phyloP scores from a whole-genome alignment of 1,140 invertebrate genomes.

The Ditylenchus dipsaci region DNA sequence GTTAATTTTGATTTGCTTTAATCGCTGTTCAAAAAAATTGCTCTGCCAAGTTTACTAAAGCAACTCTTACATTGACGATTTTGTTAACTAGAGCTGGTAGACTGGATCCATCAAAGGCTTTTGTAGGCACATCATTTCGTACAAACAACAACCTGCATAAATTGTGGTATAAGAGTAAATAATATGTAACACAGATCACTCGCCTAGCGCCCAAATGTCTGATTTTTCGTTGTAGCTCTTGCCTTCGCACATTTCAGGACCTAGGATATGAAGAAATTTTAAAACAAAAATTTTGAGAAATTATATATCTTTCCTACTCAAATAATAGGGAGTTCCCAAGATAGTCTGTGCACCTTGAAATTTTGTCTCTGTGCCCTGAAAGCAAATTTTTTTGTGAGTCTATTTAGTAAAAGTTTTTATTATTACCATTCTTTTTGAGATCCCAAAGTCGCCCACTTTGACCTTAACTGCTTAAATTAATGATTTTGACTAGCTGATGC shows the following conservation, averaged over 20 bases:
- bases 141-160: constrained; percentile 70
- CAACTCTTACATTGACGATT: constrained; percentile 63
- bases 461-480: constrained; percentile 65
- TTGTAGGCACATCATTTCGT: constrained; percentile 74
- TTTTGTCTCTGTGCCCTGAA: constrained; percentile 65
- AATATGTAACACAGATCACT: not conserved
- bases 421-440: constrained; percentile 64
- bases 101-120: constrained; percentile 74
- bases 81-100: constrained; percentile 73
- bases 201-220: constrained; percentile 71
- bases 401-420: not conserved
- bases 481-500: constrained; percentile 61
- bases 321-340: constrained; percentile 75
- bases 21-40: constrained; percentile 62
- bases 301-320: constrained; percentile 70
- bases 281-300: too few species aligned
- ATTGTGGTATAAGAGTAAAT: too few species aligned
- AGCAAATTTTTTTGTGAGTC: constrained; percentile 61
- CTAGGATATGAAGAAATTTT: too few species aligned
- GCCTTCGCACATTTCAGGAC: constrained; percentile 66
- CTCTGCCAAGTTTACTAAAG: constrained; percentile 50
- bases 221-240: constrained; percentile 74
- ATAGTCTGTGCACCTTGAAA: constrained; percentile 70
- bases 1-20: too few species aligned
- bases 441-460: constrained; percentile 72